A percentile compares a stretch with the other conserved stretches of the same genome.
These are phyloP conservation scores for Drosophila robusta DNA, from an alignment of 2,888 invertebrate genomes.

Conservation along the genomic window DNA sequence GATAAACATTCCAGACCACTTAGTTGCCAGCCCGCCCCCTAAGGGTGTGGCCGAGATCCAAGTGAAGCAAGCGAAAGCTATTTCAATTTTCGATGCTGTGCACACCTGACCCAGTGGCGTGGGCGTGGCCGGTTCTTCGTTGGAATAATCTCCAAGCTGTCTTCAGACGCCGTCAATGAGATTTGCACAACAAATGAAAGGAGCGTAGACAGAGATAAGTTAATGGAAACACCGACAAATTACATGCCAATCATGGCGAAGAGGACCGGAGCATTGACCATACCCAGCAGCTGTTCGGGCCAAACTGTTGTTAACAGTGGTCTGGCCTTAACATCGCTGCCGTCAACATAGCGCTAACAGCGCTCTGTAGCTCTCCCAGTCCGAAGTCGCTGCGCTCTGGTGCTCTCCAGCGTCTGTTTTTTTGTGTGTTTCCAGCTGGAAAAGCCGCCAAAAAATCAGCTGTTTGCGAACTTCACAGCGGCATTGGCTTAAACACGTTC, in stretches of 20 bases:
- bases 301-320: background rate
- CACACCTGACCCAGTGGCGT: conserved; percentile 9
- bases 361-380: conserved; percentile 49
- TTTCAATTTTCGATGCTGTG: conserved; percentile 17
- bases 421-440: conserved; percentile 52
- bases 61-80: conserved; percentile 5
- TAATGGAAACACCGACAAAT: conserved; percentile 34
- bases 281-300: background rate
- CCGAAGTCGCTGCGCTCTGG: conserved; percentile 34
- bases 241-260: conserved; percentile 34
- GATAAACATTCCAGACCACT: conserved; percentile 23
- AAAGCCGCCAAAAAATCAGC: conserved; percentile 64
- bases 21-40: background rate
- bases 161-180: conserved; percentile 14
- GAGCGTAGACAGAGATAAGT: conserved; percentile 6
- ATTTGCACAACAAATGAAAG: conserved; percentile 2
- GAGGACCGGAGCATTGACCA: background rate
- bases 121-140: conserved; percentile 13
- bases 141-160: background rate
- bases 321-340: conserved; percentile 1
- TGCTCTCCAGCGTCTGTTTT: background rate
- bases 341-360: conserved; percentile 14
- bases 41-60: conserved; percentile 11
- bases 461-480: conserved; percentile 36
- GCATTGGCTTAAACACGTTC: conserved; percentile 14